Conservation (phyloP, 2,888 invertebrate genomes). For the Argyresthia goedartella region DNA sequence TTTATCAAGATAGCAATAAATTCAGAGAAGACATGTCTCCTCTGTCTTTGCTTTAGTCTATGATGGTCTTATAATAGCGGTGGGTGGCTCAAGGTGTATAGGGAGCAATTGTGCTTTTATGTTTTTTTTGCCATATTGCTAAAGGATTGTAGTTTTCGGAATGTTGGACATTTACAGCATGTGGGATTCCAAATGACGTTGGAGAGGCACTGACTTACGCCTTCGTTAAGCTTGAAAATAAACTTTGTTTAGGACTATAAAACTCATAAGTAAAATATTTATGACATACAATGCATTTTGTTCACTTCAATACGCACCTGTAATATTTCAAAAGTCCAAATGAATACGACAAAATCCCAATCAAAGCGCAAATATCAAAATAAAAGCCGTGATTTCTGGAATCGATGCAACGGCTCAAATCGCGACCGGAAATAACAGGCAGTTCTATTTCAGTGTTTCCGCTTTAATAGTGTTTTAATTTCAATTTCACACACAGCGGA, state of each 20-base stretch:
- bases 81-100: neutral
- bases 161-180: no score
- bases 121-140: neutral
- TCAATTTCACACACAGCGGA: constrained; percentile 58
- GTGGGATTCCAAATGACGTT: neutral
- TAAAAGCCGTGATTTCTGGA: neutral
- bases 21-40: constrained; percentile 13
- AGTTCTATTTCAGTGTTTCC: constrained; percentile 22
- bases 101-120: neutral
- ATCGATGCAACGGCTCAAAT: neutral
- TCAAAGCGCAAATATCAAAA: neutral
- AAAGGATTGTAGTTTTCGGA: neutral
- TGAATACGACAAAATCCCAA: no score
- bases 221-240: neutral
- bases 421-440: neutral
- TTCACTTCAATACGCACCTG: neutral
- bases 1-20: constrained; percentile 59
- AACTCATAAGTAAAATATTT: no score
- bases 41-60: neutral
- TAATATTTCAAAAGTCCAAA: no score
- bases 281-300: neutral
- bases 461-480: constrained; percentile 63
- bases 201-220: neutral
- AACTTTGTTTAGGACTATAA: no score
- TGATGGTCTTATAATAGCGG: neutral